A percentile compares a stretch with the other conserved stretches of the same genome.
Conservation (phyloP, 2,113 vertebrate genomes). For the Coptodon bakossiorum region DNA sequence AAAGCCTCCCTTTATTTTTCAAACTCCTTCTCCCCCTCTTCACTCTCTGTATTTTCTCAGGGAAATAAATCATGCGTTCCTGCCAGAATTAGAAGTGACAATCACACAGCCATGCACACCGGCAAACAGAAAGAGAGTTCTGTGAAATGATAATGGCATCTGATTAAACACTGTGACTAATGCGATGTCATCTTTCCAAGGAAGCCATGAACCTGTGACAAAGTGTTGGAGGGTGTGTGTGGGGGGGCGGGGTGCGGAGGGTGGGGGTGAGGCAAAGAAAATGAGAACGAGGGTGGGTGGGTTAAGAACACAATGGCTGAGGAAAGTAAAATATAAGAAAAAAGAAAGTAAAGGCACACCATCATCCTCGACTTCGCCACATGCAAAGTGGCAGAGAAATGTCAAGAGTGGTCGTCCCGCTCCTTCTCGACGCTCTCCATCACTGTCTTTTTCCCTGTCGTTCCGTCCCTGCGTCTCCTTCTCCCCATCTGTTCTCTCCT, state of each 20-base stretch:
- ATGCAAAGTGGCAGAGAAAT: background rate
- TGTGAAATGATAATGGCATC: slow-evolving; percentile 59
- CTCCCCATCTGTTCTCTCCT: slow-evolving; percentile 3
- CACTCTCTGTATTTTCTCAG: background rate
- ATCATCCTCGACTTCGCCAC: background rate
- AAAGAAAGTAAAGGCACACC: background rate
- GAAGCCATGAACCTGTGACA: slow-evolving; percentile 41
- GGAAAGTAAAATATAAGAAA: background rate
- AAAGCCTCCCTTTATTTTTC: background rate
- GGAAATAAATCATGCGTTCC: slow-evolving; percentile 5
- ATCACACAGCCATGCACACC: background rate
- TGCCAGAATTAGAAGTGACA: slow-evolving; percentile 31
- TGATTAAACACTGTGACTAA: slow-evolving; percentile 60
- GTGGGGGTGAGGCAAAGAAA: background rate
- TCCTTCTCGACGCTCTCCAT: background rate
- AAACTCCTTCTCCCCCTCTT: background rate
- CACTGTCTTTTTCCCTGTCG: background rate
- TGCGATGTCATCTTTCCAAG: slow-evolving; percentile 33
- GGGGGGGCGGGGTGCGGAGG: accelerated
- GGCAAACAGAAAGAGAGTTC: background rate
- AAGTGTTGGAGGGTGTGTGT: background rate
- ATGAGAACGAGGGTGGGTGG: background rate
- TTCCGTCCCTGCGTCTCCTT: background rate
- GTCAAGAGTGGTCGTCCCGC: background rate
- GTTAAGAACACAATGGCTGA: background rate